Conservation (phyloP, 2,113 vertebrate species). For the Calyptommatus sinebrachiatus region DNA sequence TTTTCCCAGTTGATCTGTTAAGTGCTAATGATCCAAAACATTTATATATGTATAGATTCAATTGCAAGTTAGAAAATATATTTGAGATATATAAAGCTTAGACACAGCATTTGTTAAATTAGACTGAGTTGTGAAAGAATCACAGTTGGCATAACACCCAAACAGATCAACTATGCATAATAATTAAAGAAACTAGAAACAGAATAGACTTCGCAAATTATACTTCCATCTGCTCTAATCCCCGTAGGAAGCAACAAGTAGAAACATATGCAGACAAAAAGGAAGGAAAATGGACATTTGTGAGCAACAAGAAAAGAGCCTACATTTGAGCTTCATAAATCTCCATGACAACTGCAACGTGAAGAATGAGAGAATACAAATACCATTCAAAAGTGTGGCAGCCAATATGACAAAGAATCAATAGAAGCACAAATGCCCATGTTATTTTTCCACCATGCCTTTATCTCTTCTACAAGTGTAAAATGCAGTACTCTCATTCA, state of each 20-base stretch:
- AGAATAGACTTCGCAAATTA: neutral
- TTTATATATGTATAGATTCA: neutral
- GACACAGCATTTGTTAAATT: conserved; percentile 55
- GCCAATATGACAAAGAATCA: conserved; percentile 37
- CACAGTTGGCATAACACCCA: conserved; percentile 43
- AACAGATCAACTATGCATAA: conserved; percentile 31
- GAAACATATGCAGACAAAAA: conserved; percentile 39
- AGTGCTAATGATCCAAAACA: neutral
- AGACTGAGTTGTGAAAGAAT: conserved; percentile 27
- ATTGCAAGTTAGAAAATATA: conserved; percentile 40
- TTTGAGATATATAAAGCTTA: conserved; percentile 56
- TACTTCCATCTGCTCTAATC: conserved; percentile 26
- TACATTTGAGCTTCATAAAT: conserved; percentile 44
- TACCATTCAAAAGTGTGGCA: conserved; percentile 25
- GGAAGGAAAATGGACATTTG: conserved; percentile 40
- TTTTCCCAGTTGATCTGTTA: neutral
- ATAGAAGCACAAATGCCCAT: conserved; percentile 53
- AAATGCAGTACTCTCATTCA: conserved; percentile 67
- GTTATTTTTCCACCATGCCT: conserved; percentile 51
- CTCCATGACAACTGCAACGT: conserved; percentile 42
- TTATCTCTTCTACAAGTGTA: conserved; percentile 62
- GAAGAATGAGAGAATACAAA: neutral
- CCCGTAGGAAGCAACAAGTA: conserved; percentile 45
- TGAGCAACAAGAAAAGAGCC: conserved; percentile 29
- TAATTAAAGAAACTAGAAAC: conserved; percentile 53